Conservation (phyloP, 2,113 vertebrate genomes). For the Actenoides hombroni region DNA sequence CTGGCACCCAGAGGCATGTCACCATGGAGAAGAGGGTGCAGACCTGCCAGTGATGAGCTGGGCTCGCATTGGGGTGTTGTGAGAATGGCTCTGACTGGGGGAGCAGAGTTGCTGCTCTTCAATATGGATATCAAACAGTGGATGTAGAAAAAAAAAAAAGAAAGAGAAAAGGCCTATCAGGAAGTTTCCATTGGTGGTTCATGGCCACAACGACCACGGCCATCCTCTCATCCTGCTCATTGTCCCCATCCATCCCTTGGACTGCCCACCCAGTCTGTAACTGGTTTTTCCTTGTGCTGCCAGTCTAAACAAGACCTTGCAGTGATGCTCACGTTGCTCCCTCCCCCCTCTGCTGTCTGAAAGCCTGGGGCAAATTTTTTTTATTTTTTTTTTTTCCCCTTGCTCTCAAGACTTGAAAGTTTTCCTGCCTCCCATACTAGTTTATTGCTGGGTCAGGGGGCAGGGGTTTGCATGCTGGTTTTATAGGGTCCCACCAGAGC, state of each 20-base stretch:
- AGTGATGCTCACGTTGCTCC: not conserved
- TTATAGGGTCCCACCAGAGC: constrained; percentile 33
- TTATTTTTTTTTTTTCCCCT: not conserved
- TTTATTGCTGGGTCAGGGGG: constrained; percentile 50
- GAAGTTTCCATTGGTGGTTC: not conserved
- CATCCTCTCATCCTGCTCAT: not conserved
- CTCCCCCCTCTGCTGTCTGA: constrained; percentile 23
- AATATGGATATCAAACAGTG: not conserved
- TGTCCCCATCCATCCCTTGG: not conserved
- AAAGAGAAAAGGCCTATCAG: not conserved
- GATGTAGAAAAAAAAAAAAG: not conserved
- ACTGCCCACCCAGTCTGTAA: not conserved
- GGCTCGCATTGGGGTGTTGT: not conserved
- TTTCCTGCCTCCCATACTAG: constrained; percentile 35
- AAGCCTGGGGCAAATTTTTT: constrained; percentile 13
- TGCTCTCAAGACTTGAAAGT: constrained; percentile 12
- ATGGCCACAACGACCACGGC: not conserved
- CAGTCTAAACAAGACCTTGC: constrained; percentile 40
- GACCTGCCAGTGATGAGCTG: accelerated
- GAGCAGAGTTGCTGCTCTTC: not conserved
- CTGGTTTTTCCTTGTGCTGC: not conserved
- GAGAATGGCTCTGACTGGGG: not conserved
- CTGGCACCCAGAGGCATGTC: accelerated
- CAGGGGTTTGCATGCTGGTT: constrained; percentile 28
- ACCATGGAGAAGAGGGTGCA: accelerated